Percentiles rank a stretch among this genome's conserved stretches.
Conservation (phyloP, 2,113 vertebrate genomes). For the Polyodon spathula region DNA sequence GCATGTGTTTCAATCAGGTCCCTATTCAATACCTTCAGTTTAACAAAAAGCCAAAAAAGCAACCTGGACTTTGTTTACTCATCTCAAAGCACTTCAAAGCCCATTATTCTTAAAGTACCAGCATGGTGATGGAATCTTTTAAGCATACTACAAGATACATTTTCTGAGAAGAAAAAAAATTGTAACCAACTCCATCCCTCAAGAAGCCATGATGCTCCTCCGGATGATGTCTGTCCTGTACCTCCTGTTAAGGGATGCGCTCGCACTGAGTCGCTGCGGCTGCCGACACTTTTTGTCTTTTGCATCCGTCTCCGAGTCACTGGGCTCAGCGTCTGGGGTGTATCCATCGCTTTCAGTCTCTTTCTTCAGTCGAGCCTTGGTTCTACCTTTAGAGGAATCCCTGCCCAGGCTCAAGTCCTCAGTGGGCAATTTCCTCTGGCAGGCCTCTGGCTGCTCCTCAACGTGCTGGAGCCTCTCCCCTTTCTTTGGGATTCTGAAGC, state of each 20-base stretch:
- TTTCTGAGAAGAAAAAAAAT: background rate
- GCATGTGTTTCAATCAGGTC: too few species aligned
- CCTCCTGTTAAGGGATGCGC: slow-evolving; percentile 59
- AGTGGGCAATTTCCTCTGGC: slow-evolving; percentile 35
- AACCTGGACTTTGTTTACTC: too few species aligned
- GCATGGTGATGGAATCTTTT: slow-evolving; percentile 12
- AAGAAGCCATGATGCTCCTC: slow-evolving; percentile 85
- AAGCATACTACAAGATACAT: slow-evolving; percentile 4
- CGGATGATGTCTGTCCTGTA: slow-evolving; percentile 76
- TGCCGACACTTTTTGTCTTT: slow-evolving; percentile 67
- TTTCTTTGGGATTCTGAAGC: slow-evolving; percentile 90
- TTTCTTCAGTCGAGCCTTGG: slow-evolving; percentile 54
- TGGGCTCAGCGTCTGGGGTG: slow-evolving; percentile 53
- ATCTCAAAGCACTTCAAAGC: too few species aligned
- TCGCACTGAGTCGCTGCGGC: slow-evolving; percentile 65
- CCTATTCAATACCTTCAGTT: too few species aligned
- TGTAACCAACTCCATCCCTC: slow-evolving; percentile 36
- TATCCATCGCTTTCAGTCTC: slow-evolving; percentile 69
- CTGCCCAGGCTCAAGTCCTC: slow-evolving; percentile 43
- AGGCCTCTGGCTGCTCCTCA: slow-evolving; percentile 16
- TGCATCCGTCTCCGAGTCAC: slow-evolving; percentile 65
- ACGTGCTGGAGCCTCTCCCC: slow-evolving; percentile 59
- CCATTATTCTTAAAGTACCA: slow-evolving; percentile 5
- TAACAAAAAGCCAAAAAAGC: too few species aligned
- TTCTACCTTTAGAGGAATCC: slow-evolving; percentile 47